phyloP scores from a whole-genome alignment of 2,797 vertebrate genomes.

The Acanthornis magna region DNA sequence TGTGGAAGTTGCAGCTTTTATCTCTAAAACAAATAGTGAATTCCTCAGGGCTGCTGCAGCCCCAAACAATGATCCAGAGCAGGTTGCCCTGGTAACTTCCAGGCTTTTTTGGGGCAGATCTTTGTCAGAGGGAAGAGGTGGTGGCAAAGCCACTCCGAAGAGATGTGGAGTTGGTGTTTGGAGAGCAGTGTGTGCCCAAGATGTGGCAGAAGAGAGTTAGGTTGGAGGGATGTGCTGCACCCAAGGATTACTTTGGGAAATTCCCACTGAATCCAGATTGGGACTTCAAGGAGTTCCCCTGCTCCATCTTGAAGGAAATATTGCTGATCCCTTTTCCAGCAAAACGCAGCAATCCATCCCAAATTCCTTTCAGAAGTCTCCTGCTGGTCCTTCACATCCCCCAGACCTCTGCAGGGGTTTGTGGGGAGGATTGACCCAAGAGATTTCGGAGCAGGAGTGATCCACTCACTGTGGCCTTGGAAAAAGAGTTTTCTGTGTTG shows the following conservation, averaged over 20 bases:
- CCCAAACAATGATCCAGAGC: conserved; percentile 62
- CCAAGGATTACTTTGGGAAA: not conserved
- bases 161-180: not conserved
- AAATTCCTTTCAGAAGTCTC: not conserved
- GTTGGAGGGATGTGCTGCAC: not conserved
- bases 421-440: not conserved
- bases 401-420: not conserved
- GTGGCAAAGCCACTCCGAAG: not conserved
- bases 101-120: conserved; percentile 53
- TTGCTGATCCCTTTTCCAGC: not conserved
- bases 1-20: conserved; percentile 75
- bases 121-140: conserved; percentile 23
- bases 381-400: not conserved
- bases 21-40: conserved; percentile 79
- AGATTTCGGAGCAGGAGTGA: not conserved
- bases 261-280: not conserved
- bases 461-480: not conserved
- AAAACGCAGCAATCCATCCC: not conserved
- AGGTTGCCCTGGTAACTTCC: conserved; percentile 72
- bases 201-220: not conserved
- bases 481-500: not conserved
- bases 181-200: not conserved
- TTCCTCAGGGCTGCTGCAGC: conserved; percentile 75
- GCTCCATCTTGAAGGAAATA: not conserved
- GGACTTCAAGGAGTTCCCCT: not conserved